phyloP scores from a whole-genome alignment of 1,140 invertebrate genomes.

The Drosophila hydei region DNA sequence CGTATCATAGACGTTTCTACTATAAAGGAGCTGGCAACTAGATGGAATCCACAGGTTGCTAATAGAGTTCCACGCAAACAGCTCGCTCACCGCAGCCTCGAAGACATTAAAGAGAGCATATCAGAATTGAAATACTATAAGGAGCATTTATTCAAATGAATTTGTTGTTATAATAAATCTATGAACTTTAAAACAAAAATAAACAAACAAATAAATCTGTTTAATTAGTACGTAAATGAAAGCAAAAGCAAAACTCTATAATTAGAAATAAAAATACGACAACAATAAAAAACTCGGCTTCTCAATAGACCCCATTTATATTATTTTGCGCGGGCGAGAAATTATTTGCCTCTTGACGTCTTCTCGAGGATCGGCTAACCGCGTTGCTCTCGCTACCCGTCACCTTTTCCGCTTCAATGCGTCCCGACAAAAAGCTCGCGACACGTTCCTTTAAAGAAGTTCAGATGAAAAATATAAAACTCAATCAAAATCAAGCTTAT shows the following conservation, averaged over 20 bases:
- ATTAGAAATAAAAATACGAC: constrained; percentile 82
- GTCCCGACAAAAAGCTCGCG: constrained; percentile 76
- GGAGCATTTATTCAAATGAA: constrained; percentile 85
- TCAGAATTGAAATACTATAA: constrained; percentile 91
- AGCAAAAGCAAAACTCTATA: constrained; percentile 78
- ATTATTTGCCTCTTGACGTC: constrained; percentile 67
- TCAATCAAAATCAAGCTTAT: background rate
- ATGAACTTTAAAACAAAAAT: constrained; percentile 15
- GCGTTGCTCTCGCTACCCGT: constrained; percentile 62
- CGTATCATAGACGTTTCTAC: constrained; percentile 96
- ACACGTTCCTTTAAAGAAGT: constrained; percentile 67
- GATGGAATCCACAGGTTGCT: constrained; percentile 89
- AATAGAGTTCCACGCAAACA: constrained; percentile 87
- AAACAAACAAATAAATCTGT: constrained; percentile 34
- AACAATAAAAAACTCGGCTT: constrained; percentile 74
- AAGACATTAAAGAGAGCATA: constrained; percentile 95
- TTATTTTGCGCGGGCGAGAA: constrained; percentile 73
- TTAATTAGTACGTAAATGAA: constrained; percentile 71
- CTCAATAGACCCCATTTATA: constrained; percentile 83
- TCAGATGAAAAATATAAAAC: background rate
- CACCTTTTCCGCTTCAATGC: constrained; percentile 82
- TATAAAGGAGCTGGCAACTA: constrained; percentile 92
- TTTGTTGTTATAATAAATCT: constrained; percentile 3
- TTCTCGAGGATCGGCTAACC: constrained; percentile 54
- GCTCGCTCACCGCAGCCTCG: constrained; percentile 89